Percentiles rank a stretch among this genome's conserved stretches.
These are phyloP conservation scores for Idaea aversata DNA, from an alignment of 2,888 invertebrate genomes.

Conservation along the genomic window DNA sequence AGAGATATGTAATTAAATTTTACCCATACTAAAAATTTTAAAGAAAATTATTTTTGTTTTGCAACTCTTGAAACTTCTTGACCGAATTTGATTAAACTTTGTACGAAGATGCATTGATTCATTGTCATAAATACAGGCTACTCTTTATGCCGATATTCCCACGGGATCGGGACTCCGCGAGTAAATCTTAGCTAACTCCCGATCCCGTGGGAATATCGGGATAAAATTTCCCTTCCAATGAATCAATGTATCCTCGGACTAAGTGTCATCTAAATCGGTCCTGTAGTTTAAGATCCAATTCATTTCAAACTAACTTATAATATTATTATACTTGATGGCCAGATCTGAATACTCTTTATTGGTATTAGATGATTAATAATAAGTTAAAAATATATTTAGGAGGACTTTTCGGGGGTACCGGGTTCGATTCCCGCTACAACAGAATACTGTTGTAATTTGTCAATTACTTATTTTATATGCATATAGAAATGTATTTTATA, in stretches of 20 bases:
- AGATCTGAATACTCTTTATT: conserved; percentile 5
- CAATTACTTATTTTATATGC: not conserved
- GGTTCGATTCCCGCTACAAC: not conserved
- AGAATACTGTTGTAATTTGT: not conserved
- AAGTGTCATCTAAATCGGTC: not conserved
- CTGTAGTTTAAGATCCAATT: not conserved
- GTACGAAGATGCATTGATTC: too few relatives aligned
- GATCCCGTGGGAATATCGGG: not conserved
- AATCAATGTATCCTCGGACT: not conserved
- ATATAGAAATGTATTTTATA: not conserved
- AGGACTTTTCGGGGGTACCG: not conserved
- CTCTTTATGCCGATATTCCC: too few relatives aligned
- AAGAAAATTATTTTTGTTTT: too few relatives aligned
- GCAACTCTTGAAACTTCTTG: too few relatives aligned
- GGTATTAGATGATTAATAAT: conserved; percentile 2
- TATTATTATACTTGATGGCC: not conserved
- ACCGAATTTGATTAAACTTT: too few relatives aligned
- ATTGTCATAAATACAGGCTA: too few relatives aligned
- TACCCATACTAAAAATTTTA: too few relatives aligned
- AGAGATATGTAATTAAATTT: too few relatives aligned
- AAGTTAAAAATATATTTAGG: not conserved
- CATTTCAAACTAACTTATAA: not conserved
- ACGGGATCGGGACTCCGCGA: too few relatives aligned
- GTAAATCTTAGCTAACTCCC: too few relatives aligned
- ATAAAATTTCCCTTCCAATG: too few relatives aligned